These are phyloP conservation scores for Xenotilapia longispinis DNA, from an alignment of 2,113 vertebrate genomes.

Conservation along the genomic window DNA sequence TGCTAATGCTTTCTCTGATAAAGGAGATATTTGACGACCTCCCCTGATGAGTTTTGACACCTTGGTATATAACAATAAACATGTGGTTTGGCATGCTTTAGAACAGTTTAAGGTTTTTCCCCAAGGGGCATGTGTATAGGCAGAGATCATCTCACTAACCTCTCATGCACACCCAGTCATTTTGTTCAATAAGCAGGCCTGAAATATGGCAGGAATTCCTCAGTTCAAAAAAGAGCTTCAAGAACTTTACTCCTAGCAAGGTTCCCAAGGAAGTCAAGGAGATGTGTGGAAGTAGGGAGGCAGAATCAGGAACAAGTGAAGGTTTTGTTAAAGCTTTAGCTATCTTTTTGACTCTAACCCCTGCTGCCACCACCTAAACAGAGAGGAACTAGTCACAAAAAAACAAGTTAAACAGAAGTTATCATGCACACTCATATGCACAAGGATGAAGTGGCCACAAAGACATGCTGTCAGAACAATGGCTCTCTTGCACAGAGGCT, in stretches of 20 bases:
- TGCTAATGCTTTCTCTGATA: not conserved
- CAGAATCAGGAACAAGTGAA: not conserved
- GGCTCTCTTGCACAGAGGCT: rapidly evolving
- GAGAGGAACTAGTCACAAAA: not conserved
- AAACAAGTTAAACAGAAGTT: not conserved
- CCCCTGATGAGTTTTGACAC: rapidly evolving
- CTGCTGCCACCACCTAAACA: not conserved
- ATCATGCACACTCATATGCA: not conserved
- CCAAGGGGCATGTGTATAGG: not conserved
- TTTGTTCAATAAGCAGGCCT: not conserved
- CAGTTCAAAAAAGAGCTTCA: not conserved
- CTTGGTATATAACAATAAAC: rapidly evolving
- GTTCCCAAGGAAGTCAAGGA: not conserved
- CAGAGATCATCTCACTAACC: not conserved
- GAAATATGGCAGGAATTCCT: not conserved
- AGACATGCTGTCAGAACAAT: not conserved
- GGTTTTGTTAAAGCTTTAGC: not conserved
- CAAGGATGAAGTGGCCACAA: not conserved
- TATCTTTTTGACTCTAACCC: not conserved
- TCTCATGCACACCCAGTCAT: not conserved
- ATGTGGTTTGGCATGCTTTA: not conserved
- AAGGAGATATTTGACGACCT: not conserved
- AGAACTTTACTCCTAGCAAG: not conserved
- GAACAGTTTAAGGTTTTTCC: not conserved
- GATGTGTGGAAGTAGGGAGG: not conserved